Evolutionary conservation across 2,888 invertebrate species (phyloP), one percentile per base, ranked within the genome.

Genomic region (Torymus auratus): DNA sequence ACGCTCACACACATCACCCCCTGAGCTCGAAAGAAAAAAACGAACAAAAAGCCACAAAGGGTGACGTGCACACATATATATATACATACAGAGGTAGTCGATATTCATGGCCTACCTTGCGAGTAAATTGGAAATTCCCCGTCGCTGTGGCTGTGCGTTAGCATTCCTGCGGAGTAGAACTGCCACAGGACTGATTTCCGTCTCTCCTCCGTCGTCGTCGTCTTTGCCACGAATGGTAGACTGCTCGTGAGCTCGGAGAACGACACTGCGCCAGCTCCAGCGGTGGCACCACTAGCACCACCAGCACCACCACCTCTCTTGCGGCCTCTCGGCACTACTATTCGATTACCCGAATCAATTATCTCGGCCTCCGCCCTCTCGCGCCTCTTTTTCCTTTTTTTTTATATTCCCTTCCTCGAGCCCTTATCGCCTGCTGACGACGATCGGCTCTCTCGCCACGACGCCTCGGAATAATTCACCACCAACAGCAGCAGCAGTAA

Each of bases 101-200:
- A 71, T 56, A 82, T 70, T 41, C 28, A 41, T 41, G 7, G 4
- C 86, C 89, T 93, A 96, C 96, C 96, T 95, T 94, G 94, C 87
- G 94, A 93, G 91, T 95, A 95, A 91, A 95, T 94, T 88, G 96
- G 96, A 92, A 96, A 96, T 92, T 96, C 96, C 89, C 96, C 95
- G 91, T 96, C 96, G 91, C 96, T 96, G 92, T 95, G 95, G 91
- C 96, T 96, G 92, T 96, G 96, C 85, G 95, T 96, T 90, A 96
- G 93, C 94, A 96, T 96, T 90, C 89, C 89, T 61, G 73, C 64
- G 62, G 73, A 73, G 71, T 70, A 74, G 53, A 79, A 76, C 60
- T 82, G 82, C 76, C 78, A 72, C 61, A 82, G 76, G 61, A 82
- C 71, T 75, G 75, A 78, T 71, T 82, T 78, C 62, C 78, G 50